phyloP scores from a whole-genome alignment of 2,113 vertebrate genomes.

The Pterocles orientalis region DNA sequence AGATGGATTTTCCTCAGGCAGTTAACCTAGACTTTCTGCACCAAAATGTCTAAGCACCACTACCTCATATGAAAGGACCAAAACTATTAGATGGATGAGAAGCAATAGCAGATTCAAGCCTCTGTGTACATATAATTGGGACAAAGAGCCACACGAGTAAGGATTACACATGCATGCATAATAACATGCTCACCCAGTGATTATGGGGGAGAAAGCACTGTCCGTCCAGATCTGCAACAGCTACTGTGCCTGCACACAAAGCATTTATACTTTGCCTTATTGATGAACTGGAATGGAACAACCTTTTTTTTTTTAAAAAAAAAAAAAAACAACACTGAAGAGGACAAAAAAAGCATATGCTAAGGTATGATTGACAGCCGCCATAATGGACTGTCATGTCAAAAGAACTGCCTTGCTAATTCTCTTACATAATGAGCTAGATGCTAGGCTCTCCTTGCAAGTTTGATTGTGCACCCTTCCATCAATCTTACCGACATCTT shows the following conservation, averaged over 20 bases:
- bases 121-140: neutral
- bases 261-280: slow-evolving; percentile 16
- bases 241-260: neutral
- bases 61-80: neutral
- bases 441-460: slow-evolving; percentile 64
- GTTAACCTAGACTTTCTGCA: neutral
- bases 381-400: slow-evolving; percentile 74
- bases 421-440: slow-evolving; percentile 72
- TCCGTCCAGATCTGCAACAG: neutral
- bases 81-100: neutral
- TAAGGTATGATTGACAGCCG: slow-evolving; percentile 71
- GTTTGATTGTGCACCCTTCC: slow-evolving; percentile 64
- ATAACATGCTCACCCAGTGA: neutral
- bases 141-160: slow-evolving; percentile 7
- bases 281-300: slow-evolving; percentile 17
- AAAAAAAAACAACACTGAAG: neutral
- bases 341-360: slow-evolving; percentile 61
- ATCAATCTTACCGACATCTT: slow-evolving; percentile 69
- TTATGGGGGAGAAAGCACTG: slow-evolving; percentile 8
- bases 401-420: slow-evolving; percentile 72
- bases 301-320: neutral
- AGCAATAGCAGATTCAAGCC: neutral
- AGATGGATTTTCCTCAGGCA: neutral
- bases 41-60: neutral
- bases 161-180: slow-evolving; percentile 30